Conservation (phyloP, 2,797 vertebrate genomes). For the Tenualosa ilisha region DNA sequence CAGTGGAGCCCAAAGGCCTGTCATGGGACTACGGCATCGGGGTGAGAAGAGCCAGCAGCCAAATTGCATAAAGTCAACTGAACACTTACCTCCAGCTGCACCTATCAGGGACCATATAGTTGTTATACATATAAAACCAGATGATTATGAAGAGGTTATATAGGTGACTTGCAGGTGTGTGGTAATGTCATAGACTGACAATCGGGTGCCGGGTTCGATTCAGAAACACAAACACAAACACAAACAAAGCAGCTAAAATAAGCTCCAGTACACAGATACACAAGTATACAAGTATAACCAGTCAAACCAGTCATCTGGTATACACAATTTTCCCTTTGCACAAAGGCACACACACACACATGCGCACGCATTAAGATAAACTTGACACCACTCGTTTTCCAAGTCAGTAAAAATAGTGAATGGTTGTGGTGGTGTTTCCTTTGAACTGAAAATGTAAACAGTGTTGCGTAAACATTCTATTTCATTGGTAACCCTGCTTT, state of each 20-base stretch:
- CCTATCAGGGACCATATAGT: neutral
- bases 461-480: no score
- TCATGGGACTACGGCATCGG: slow-evolving; percentile 98
- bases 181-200: no score
- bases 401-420: no score
- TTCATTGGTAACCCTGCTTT: no score
- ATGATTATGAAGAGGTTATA: neutral
- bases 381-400: no score
- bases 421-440: no score
- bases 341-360: neutral
- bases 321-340: neutral
- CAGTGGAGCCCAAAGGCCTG: slow-evolving; percentile 84
- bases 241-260: neutral
- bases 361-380: neutral
- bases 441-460: no score
- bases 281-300: neutral
- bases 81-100: neutral
- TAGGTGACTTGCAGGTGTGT: no score
- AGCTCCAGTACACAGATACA: neutral
- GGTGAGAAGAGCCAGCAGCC: slow-evolving; percentile 68
- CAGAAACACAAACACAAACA: no score
- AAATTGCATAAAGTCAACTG: neutral
- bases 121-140: neutral
- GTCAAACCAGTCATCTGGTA: neutral
- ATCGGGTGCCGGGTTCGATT: no score